phyloP scores from a whole-genome alignment of 1,140 invertebrate species.

The Diabrotica virgifera region DNA sequence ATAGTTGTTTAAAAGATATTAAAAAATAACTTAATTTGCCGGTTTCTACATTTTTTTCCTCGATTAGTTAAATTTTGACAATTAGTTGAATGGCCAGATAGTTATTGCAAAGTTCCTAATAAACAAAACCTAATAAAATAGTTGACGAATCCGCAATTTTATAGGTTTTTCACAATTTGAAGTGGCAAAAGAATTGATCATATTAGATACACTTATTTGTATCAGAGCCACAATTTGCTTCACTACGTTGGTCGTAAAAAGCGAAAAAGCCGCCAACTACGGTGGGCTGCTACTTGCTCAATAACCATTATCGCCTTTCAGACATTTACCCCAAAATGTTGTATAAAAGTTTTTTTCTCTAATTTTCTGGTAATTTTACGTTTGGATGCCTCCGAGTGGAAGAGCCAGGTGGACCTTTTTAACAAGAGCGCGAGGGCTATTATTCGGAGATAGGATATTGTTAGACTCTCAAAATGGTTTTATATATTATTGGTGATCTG shows the following conservation, averaged over 20 bases:
- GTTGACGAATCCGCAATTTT: neutral
- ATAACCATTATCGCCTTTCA: conserved; percentile 31
- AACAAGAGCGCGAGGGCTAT: neutral
- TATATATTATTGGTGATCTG: no score
- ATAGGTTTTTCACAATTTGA: neutral
- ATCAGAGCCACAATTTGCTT: neutral
- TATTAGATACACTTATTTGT: neutral
- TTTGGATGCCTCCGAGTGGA: conserved; percentile 25
- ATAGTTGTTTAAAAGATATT: no score
- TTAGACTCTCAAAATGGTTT: neutral
- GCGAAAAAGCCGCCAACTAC: conserved; percentile 7
- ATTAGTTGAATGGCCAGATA: no score
- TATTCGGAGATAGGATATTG: neutral
- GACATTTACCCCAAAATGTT: conserved; percentile 25
- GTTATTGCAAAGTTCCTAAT: no score
- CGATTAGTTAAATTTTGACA: no score
- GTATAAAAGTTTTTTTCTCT: conserved; percentile 27
- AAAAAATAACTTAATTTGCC: no score
- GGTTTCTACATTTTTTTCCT: no score
- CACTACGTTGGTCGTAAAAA: neutral
- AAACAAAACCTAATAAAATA: no score
- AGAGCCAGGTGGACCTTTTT: conserved; percentile 25
- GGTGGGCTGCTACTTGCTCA: conserved; percentile 22
- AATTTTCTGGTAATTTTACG: conserved; percentile 38
- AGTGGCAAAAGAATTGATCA: neutral